These are phyloP conservation scores for Ditylenchus weischeri DNA, from an alignment of 2,888 invertebrate genomes.

Conservation along the genomic window DNA sequence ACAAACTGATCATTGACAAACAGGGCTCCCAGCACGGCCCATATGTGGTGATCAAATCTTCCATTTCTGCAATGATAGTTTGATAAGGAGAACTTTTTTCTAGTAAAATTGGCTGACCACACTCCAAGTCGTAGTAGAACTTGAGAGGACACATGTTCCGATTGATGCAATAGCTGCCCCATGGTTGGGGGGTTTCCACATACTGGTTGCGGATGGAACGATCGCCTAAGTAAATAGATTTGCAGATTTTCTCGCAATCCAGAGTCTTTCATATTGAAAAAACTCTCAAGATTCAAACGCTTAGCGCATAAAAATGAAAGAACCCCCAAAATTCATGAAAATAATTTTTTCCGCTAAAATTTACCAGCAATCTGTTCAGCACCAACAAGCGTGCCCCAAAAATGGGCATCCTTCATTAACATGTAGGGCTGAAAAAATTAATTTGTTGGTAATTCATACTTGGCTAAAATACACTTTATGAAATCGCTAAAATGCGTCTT, in stretches of 20 bases:
- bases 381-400: constrained; percentile 85
- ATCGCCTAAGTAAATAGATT: constrained; percentile 25
- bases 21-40: constrained; percentile 99
- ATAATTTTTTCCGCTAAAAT: neutral
- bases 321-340: no score
- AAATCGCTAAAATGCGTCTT: no score
- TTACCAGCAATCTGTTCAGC: constrained; percentile 68
- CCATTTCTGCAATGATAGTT: constrained; percentile 52
- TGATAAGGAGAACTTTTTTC: neutral
- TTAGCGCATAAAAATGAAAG: no score
- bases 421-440: constrained; percentile 65
- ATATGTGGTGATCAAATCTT: constrained; percentile 81
- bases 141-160: constrained; percentile 86
- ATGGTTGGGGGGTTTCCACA: constrained; percentile 79
- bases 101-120: constrained; percentile 61
- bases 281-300: no score
- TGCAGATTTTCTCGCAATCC: no score
- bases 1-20: constrained; percentile 66
- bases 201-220: constrained; percentile 43
- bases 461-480: no score
- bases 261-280: no score
- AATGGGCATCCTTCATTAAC: constrained; percentile 69
- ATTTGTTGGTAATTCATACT: no score
- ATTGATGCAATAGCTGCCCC: constrained; percentile 77
- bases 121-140: constrained; percentile 94